Percentiles rank a stretch among this genome's conserved stretches.
Conservation (phyloP, 2,113 vertebrate species). For the Scomber japonicus region DNA sequence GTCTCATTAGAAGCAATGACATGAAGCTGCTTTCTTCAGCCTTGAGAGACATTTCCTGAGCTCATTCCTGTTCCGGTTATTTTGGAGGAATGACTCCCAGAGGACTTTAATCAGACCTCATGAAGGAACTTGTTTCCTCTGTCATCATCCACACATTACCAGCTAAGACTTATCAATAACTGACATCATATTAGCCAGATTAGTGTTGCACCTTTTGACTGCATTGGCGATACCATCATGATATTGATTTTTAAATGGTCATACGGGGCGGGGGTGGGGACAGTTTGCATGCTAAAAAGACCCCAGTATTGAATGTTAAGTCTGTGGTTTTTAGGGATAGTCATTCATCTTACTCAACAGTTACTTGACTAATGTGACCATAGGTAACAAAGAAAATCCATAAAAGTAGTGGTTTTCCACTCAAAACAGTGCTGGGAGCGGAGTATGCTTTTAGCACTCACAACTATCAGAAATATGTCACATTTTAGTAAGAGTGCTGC, state of each 20-base stretch:
- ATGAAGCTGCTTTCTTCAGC: slow-evolving; percentile 13
- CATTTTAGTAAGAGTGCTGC: slow-evolving; percentile 39
- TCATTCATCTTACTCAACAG: slow-evolving; percentile 1
- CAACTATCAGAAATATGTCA: slow-evolving; percentile 49
- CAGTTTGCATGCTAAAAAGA: neutral
- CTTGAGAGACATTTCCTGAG: neutral
- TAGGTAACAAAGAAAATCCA: slow-evolving; percentile 23
- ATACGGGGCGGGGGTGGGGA: neutral
- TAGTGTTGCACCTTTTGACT: neutral
- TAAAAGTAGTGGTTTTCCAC: slow-evolving; percentile 30
- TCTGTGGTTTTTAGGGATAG: neutral
- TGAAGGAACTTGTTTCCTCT: slow-evolving; percentile 9
- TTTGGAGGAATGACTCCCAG: slow-evolving; percentile 11
- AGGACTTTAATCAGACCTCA: slow-evolving; percentile 14
- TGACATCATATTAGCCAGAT: slow-evolving; percentile 1
- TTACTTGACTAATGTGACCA: neutral
- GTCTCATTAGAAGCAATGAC: slow-evolving; percentile 30
- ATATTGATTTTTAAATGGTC: neutral
- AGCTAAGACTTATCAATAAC: neutral
- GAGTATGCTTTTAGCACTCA: slow-evolving; percentile 44
- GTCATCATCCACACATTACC: slow-evolving; percentile 15
- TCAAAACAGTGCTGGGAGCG: slow-evolving; percentile 12
- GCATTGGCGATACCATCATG: neutral
- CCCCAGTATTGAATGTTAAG: neutral
- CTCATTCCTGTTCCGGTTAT: slow-evolving; percentile 9